Conservation (phyloP, 2,797 vertebrate species). For the Triplophysa yarkandensis region DNA sequence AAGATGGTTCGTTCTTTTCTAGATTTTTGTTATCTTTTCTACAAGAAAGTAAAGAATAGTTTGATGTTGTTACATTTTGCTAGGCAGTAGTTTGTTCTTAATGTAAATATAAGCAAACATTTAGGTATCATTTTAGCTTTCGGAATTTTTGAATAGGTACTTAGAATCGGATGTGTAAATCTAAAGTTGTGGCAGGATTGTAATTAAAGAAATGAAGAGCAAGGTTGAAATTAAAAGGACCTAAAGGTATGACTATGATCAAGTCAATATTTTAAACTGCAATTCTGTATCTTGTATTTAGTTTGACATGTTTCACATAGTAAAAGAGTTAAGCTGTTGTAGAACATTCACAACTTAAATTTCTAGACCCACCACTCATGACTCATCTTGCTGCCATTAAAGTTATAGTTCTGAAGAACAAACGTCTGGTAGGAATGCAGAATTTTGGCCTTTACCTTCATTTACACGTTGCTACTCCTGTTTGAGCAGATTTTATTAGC, state of each 20-base stretch:
- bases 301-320: neutral
- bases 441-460: constrained; percentile 14
- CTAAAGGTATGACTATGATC: neutral
- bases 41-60: neutral
- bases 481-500: neutral
- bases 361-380: constrained; percentile 9
- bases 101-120: neutral
- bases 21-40: neutral
- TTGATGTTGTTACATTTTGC: neutral
- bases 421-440: constrained; percentile 32
- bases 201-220: neutral
- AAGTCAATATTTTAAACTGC: neutral
- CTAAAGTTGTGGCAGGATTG: no score
- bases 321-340: neutral
- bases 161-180: neutral
- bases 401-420: constrained; percentile 45
- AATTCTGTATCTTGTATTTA: neutral
- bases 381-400: constrained; percentile 7
- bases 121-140: neutral
- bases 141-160: neutral
- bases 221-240: neutral
- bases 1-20: neutral
- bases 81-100: neutral
- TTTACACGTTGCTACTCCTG: neutral
- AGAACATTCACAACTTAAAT: neutral